Conservation (phyloP, 2,888 invertebrate genomes). For the Athetis lepigone region DNA sequence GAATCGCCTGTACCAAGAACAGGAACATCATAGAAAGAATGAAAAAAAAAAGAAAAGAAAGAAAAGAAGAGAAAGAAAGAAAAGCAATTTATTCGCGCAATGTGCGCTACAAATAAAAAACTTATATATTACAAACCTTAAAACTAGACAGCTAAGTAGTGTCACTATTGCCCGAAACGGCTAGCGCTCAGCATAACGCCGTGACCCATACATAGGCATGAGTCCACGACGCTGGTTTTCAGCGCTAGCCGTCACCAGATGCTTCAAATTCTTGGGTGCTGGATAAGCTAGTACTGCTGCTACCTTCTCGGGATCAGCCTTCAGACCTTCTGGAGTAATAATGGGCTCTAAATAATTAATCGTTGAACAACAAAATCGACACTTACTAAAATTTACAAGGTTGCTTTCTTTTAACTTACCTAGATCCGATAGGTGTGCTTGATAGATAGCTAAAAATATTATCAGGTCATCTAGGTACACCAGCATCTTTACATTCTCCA, state of each 20-base stretch:
- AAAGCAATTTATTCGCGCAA: no score
- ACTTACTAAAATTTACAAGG: constrained; percentile 55
- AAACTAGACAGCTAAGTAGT: no score
- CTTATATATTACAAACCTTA: no score
- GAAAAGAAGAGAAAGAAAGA: no score
- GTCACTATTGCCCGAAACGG: no score
- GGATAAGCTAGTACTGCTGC: constrained; percentile 33
- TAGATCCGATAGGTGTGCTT: constrained; percentile 33
- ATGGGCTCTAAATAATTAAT: constrained; percentile 63
- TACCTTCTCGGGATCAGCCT: constrained; percentile 58
- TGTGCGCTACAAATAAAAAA: no score
- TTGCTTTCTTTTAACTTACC: constrained; percentile 40
- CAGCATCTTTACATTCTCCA: constrained; percentile 10
- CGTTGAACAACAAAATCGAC: constrained; percentile 48
- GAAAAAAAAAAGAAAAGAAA: no score
- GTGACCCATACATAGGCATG: no score
- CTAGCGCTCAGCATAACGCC: no score
- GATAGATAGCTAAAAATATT: constrained; percentile 15
- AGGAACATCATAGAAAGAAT: no score
- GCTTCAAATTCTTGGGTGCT: constrained; percentile 19
- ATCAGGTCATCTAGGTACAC: not conserved
- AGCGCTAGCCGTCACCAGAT: constrained; percentile 15
- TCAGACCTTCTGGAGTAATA: constrained; percentile 60
- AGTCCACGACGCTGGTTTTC: no score
- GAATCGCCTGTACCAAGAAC: constrained; percentile 61